A percentile compares a stretch with the other conserved stretches of the same genome.
These are phyloP conservation scores for Pipa parva DNA, from an alignment of 2,113 vertebrate species.

Conservation along the genomic window DNA sequence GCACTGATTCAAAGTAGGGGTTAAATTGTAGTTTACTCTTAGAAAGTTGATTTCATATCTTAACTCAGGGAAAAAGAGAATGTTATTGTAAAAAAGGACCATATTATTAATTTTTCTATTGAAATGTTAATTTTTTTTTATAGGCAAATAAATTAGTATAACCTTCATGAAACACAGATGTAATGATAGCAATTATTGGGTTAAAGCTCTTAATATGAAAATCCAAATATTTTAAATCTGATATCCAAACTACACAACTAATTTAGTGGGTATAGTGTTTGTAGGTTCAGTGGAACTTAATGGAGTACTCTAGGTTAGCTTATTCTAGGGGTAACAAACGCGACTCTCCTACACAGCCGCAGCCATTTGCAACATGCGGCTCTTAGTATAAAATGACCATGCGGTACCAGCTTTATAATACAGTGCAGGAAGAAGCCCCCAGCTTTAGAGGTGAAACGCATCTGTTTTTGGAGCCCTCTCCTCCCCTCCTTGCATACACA, in stretches of 20 bases:
- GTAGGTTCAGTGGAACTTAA: too few relatives aligned
- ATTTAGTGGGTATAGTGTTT: too few relatives aligned
- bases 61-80: background rate
- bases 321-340: too few relatives aligned
- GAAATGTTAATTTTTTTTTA: constrained; percentile 1
- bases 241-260: background rate
- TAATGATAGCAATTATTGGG: background rate
- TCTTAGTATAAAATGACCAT: too few relatives aligned
- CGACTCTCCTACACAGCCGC: too few relatives aligned
- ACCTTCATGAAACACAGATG: background rate
- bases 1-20: background rate
- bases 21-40: background rate
- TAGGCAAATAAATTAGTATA: background rate
- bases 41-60: background rate
- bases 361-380: too few relatives aligned
- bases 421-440: too few relatives aligned
- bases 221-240: background rate
- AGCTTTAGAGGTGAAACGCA: too few relatives aligned
- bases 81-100: background rate
- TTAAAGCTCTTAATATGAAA: background rate
- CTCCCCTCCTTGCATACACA: too few relatives aligned
- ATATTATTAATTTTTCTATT: background rate
- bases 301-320: too few relatives aligned
- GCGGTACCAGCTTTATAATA: too few relatives aligned
- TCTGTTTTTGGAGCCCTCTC: too few relatives aligned